phyloP scores from a whole-genome alignment of 2,888 invertebrate genomes.

The Pteria penguin region DNA sequence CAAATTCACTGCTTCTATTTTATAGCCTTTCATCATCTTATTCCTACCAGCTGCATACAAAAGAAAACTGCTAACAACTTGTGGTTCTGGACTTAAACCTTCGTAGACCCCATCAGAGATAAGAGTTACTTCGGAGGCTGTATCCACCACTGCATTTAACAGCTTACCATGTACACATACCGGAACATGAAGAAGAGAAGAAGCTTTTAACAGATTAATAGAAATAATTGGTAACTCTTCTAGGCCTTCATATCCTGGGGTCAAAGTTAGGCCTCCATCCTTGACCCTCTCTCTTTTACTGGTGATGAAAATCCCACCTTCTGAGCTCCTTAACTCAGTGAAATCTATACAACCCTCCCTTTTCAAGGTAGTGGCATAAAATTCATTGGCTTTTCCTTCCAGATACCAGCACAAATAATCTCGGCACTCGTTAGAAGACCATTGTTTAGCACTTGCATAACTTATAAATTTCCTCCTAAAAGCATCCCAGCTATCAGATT shows the following conservation, averaged over 20 bases:
- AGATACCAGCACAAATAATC: neutral
- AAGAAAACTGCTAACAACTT: slow-evolving; percentile 14
- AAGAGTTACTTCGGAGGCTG: slow-evolving; percentile 45
- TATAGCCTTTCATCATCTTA: slow-evolving; percentile 32
- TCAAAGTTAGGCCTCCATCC: neutral
- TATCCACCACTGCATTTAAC: slow-evolving; percentile 32
- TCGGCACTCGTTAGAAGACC: neutral
- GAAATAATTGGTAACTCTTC: neutral
- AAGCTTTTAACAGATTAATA: neutral
- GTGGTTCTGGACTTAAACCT: slow-evolving; percentile 13
- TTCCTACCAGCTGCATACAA: slow-evolving; percentile 38
- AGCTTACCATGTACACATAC: neutral
- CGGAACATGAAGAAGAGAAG: neutral
- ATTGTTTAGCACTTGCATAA: neutral
- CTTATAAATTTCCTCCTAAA: neutral
- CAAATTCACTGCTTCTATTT: slow-evolving; percentile 16
- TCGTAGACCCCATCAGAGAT: slow-evolving; percentile 41
- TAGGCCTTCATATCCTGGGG: neutral
- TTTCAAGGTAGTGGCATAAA: neutral
- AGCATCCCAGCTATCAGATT: neutral
- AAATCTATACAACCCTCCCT: neutral
- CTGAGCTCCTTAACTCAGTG: neutral
- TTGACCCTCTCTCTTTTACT: neutral
- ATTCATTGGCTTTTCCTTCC: neutral
- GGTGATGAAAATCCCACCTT: neutral